Evolutionary conservation across 2,888 invertebrate genomes (phyloP), one percentile per base, ranked within the genome.

Genomic region (Barypeithes pellucidus): DNA sequence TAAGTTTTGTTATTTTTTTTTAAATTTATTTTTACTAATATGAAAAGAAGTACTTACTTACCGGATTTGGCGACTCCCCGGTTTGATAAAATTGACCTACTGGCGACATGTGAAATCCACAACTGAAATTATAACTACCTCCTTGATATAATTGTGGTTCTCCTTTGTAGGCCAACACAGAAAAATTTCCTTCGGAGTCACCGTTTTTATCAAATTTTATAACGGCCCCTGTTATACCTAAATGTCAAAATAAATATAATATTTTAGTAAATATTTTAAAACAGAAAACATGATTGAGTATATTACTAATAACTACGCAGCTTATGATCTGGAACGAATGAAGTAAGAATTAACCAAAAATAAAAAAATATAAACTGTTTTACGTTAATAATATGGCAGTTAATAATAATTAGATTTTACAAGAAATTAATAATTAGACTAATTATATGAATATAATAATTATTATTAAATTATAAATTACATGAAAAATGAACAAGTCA

Each of bases 111-210:
- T 92, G 92, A 84, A 91, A 92, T 45, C 90, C 86, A 85, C 95
- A 96, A 67, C 90, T 89, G 80, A 92, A 91, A 80, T 90, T 90
- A 76, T 86, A 87, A 60, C 79, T 76, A 8, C 73, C 69, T 9
- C 75, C 71, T 12, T 75, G 61, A 63, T 61, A 67, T 18, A 65
- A 12, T 7, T 45, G 33, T 4, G 36, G 29, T 5, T 77, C 67
- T 8, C 72, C 74, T 47, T 80, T 94, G 82, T 93, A 91, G 0
- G 97, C 95, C 74, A 98, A 88, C 67, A 99, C 94, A 0, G 98
- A 97, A 88, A 97, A 99, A 86, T 99, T 99, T 8, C 98, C 98
- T 85, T 98, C 97, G 0, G 98, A 98, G 86, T 99, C 98, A 2
- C 98, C 99, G 80, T 94, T 91, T 79, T 92, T 90, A 88, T 99